phyloP scores from a whole-genome alignment of 53 echinoderm and acorn worm genomes.

The Hippasteria phrygiana region DNA sequence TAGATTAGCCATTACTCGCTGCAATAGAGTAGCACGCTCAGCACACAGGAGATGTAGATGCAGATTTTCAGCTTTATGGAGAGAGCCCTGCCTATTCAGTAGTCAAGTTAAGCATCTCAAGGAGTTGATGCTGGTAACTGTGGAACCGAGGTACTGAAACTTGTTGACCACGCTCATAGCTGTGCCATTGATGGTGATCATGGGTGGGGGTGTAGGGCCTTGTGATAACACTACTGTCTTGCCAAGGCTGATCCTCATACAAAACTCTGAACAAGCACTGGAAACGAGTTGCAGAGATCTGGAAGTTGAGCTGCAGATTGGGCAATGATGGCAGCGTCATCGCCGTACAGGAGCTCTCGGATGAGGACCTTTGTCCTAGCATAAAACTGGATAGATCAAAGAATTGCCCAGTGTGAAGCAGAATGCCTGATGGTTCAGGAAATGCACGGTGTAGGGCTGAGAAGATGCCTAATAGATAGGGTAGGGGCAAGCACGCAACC shows the following conservation, averaged over 20 bases:
- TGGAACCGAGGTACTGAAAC: background rate
- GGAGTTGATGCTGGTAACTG: background rate
- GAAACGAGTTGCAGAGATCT: constrained; percentile 4
- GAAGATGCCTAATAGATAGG: constrained; percentile 39
- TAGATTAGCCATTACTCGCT: background rate
- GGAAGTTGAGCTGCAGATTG: background rate
- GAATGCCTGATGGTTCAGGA: background rate
- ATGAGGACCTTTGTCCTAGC: background rate
- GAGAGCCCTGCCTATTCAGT: background rate
- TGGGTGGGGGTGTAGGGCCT: background rate
- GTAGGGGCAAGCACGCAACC: constrained; percentile 58
- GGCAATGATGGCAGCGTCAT: background rate
- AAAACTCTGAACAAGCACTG: background rate
- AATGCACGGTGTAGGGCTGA: background rate
- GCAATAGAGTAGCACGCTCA: constrained; percentile 11
- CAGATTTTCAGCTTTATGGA: background rate
- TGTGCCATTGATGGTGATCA: background rate
- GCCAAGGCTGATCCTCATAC: constrained; percentile 17
- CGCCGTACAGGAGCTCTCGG: constrained; percentile 22
- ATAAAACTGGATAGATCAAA: background rate
- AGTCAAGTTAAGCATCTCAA: constrained; percentile 10
- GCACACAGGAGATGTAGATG: background rate
- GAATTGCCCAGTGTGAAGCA: background rate
- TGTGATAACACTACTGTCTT: constrained; percentile 10
- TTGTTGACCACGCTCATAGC: background rate